A percentile compares a stretch with the other conserved stretches of the same genome.
phyloP scores from a whole-genome alignment of 2,797 vertebrate species.

The Onychomys torridus region DNA sequence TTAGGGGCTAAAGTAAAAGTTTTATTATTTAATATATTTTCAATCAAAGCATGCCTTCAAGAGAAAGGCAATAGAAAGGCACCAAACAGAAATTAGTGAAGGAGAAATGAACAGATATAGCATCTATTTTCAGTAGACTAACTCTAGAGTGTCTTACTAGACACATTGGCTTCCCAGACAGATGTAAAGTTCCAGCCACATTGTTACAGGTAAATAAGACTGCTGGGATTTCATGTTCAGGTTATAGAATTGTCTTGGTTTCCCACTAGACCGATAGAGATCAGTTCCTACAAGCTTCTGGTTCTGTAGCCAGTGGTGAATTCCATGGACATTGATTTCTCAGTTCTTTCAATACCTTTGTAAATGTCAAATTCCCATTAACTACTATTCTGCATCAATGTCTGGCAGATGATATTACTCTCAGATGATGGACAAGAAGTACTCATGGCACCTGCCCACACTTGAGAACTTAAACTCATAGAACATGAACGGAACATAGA shows the following conservation, averaged over 20 bases:
- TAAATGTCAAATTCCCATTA: not conserved
- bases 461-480: too few relatives aligned
- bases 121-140: not conserved
- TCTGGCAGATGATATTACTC: too few relatives aligned
- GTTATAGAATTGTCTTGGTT: not conserved
- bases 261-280: not conserved
- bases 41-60: not conserved
- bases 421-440: not conserved
- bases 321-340: not conserved
- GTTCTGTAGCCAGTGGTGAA: not conserved
- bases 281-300: not conserved
- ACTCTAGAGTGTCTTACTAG: not conserved
- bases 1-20: not conserved
- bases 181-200: not conserved
- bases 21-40: not conserved
- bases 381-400: not conserved
- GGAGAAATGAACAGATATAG: not conserved
- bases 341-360: not conserved
- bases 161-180: not conserved
- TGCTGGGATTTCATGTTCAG: not conserved
- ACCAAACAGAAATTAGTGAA: not conserved
- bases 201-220: not conserved
- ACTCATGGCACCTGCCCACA: accelerated
- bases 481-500: not conserved
- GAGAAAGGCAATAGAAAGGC: not conserved